Evolutionary conservation across 2,888 invertebrate genomes (phyloP).

Genomic region (Orthosia gracilis): DNA sequence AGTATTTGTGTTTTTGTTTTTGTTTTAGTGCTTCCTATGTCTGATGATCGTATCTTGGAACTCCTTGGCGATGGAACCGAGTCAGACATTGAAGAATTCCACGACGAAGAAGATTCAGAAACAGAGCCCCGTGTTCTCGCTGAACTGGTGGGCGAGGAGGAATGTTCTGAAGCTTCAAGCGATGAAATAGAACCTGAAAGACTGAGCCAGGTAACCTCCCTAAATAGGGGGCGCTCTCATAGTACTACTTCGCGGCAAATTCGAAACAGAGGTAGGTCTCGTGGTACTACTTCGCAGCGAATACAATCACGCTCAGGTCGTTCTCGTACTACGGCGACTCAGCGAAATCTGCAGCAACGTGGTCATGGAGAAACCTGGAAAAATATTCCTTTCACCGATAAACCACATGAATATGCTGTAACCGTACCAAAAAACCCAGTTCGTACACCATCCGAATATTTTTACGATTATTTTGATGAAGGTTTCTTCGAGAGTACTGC

Average conservation of each 20-base stretch:
- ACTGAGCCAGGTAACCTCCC: no score
- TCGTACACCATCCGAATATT: constrained; percentile 32
- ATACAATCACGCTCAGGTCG: constrained; percentile 1
- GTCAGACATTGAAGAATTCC: constrained; percentile 10
- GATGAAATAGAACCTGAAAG: constrained; percentile 8
- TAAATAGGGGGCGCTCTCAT: no score
- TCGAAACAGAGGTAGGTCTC: constrained; percentile 6
- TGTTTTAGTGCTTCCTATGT: constrained; percentile 4
- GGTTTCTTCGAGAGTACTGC: constrained; percentile 28
- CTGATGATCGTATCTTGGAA: constrained; percentile 5
- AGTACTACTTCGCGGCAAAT: constrained; percentile 9
- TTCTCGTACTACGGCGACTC: constrained; percentile 17
- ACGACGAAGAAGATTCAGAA: constrained; percentile 1
- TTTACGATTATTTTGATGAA: constrained; percentile 37
- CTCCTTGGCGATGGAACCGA: constrained; percentile 10
- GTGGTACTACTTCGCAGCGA: constrained; percentile 20
- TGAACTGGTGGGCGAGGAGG: constrained; percentile 5
- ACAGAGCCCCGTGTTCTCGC: constrained; percentile 2
- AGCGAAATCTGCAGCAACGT: no score
- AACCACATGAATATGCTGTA: no score
- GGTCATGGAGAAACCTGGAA: no score
- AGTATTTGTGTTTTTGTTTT: background rate
- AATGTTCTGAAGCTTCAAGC: background rate
- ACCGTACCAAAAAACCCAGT: constrained; percentile 23
- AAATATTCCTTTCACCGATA: no score